Conservation (phyloP, 2,797 vertebrate species). For the Enteromius radiatus region DNA sequence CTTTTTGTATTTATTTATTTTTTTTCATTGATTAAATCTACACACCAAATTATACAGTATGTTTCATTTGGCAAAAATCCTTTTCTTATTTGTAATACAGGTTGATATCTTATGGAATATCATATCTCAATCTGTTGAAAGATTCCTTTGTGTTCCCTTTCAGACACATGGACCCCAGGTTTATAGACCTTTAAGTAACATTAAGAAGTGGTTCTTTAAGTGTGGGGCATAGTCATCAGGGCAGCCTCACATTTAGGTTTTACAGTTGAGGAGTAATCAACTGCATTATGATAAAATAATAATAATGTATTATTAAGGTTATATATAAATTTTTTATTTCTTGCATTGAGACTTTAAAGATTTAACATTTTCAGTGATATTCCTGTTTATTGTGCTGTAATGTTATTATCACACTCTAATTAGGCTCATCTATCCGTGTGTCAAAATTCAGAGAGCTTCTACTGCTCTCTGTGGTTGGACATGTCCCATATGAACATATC, state of each 20-base stretch:
- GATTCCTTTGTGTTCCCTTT: not conserved
- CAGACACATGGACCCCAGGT: not conserved
- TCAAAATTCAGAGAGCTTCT: not conserved
- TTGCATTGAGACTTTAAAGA: not conserved
- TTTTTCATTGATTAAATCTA: too few species aligned
- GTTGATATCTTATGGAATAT: not conserved
- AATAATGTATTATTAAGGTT: not conserved
- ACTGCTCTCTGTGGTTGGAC: constrained; percentile 1
- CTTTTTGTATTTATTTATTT: too few species aligned
- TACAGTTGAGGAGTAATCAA: not conserved
- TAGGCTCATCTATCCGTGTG: not conserved
- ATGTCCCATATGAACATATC: constrained; percentile 1
- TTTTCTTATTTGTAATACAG: not conserved
- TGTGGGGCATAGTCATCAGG: not conserved
- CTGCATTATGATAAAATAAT: too few species aligned
- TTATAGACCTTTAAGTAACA: not conserved
- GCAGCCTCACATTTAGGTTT: too few species aligned
- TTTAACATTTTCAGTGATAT: not conserved
- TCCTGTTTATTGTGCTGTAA: not conserved
- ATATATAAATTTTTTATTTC: too few species aligned
- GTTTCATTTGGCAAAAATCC: too few species aligned
- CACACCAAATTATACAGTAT: too few species aligned
- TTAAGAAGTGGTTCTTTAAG: not conserved
- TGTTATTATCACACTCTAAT: not conserved
- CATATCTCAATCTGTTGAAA: not conserved